These are phyloP conservation scores for Ichneumoninae sp. DNA, from an alignment of 2,888 invertebrate genomes.

Conservation along the genomic window DNA sequence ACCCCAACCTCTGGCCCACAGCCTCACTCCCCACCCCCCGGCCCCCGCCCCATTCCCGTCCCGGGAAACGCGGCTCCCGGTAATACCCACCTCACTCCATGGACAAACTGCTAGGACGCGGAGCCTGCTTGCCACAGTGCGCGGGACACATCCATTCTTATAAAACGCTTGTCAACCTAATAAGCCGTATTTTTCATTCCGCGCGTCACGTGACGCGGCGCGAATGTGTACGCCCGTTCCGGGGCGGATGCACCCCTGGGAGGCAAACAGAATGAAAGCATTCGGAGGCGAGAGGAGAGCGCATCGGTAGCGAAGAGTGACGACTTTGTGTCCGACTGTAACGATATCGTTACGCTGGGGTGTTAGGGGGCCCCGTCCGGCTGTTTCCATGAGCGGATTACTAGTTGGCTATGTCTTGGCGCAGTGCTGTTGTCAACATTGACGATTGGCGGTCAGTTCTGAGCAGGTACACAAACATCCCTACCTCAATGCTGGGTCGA, in stretches of 20 bases:
- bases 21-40: neutral
- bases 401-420: too few species aligned
- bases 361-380: too few species aligned
- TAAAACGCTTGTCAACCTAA: conserved; percentile 61
- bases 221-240: too few species aligned
- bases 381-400: too few species aligned
- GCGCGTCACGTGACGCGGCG: neutral
- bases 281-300: neutral
- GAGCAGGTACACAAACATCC: too few species aligned
- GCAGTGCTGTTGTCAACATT: too few species aligned
- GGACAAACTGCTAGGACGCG: neutral
- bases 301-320: neutral
- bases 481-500: too few species aligned
- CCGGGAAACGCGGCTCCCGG: neutral
- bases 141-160: conserved; percentile 53
- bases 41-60: neutral
- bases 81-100: neutral
- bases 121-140: neutral
- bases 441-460: too few species aligned
- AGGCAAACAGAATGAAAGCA: too few species aligned
- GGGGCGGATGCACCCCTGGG: too few species aligned
- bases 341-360: conserved; percentile 9
- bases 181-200: conserved; percentile 46
- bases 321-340: conserved; percentile 41
- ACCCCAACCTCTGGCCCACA: neutral